phyloP scores from a whole-genome alignment of 2,113 vertebrate genomes.

The Laterallus jamaicensis region DNA sequence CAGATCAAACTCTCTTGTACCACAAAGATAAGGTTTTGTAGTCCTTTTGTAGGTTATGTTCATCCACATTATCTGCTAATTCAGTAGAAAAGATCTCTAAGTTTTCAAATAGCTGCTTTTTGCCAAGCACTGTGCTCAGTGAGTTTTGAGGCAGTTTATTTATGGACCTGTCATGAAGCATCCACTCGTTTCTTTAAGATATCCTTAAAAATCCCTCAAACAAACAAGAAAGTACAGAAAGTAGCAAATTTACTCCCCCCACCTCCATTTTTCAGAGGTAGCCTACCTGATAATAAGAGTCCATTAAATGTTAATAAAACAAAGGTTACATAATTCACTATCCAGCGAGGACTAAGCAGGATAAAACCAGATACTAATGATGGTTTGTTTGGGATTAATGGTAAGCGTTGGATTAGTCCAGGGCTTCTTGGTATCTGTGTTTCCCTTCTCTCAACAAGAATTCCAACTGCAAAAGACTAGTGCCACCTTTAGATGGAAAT shows the following conservation, averaged over 20 bases:
- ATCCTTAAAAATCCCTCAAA: background rate
- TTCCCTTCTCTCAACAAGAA: background rate
- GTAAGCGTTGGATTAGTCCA: constrained; percentile 70
- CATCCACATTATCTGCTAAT: background rate
- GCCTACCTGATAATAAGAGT: constrained; percentile 19
- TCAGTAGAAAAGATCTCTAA: background rate
- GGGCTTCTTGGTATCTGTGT: constrained; percentile 21
- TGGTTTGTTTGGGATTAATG: constrained; percentile 72
- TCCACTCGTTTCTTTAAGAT: background rate
- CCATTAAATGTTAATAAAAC: constrained; percentile 60
- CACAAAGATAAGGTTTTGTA: background rate
- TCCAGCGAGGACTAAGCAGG: constrained; percentile 59
- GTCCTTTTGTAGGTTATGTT: background rate
- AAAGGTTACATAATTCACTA: constrained; percentile 64
- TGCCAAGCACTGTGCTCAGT: background rate
- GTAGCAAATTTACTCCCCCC: background rate
- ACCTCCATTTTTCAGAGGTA: background rate
- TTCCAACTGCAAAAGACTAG: constrained; percentile 39
- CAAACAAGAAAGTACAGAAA: background rate
- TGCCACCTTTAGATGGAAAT: constrained; percentile 53
- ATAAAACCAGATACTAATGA: constrained; percentile 73
- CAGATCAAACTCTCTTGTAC: background rate
- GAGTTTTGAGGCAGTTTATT: background rate
- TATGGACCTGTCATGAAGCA: background rate
- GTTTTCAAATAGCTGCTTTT: background rate